These are phyloP conservation scores for Ochotona princeps DNA, from an alignment of 2,113 vertebrate genomes.

Conservation along the genomic window DNA sequence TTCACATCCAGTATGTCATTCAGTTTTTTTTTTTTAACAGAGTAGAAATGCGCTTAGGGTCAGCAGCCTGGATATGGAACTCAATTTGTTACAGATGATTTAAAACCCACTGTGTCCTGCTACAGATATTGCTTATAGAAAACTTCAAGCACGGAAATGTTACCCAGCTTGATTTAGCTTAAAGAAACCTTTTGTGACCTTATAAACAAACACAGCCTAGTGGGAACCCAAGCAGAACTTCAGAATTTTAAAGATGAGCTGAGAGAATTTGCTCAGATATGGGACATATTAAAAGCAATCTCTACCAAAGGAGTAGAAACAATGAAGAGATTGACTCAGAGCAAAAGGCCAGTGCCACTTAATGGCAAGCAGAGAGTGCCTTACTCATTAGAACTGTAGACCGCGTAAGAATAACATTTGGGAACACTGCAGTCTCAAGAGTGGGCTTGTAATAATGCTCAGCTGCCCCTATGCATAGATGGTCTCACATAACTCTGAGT, in stretches of 20 bases:
- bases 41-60: slow-evolving; percentile 72
- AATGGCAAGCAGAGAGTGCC: slow-evolving; percentile 48
- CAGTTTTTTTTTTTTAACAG: neutral
- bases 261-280: slow-evolving; percentile 79
- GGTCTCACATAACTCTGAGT: slow-evolving; percentile 53
- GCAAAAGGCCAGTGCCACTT: slow-evolving; percentile 69
- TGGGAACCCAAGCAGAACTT: slow-evolving; percentile 74
- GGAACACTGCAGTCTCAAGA: slow-evolving; percentile 71
- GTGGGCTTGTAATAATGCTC: slow-evolving; percentile 33
- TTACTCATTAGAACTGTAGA: slow-evolving; percentile 69
- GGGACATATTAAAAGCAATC: slow-evolving; percentile 78
- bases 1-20: slow-evolving; percentile 77
- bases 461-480: slow-evolving; percentile 34
- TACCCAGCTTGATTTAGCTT: slow-evolving; percentile 77
- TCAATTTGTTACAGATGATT: slow-evolving; percentile 70
- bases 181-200: slow-evolving; percentile 76
- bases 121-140: slow-evolving; percentile 75
- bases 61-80: slow-evolving; percentile 8
- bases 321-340: slow-evolving; percentile 77
- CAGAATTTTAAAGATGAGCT: slow-evolving; percentile 79
- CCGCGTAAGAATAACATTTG: slow-evolving; percentile 64
- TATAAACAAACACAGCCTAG: slow-evolving; percentile 78
- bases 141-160: slow-evolving; percentile 62
- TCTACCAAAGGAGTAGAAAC: slow-evolving; percentile 74
- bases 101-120: slow-evolving; percentile 55